Percentiles rank a stretch among this genome's conserved stretches.
These are phyloP conservation scores for Philypnodon macrostomus DNA, from an alignment of 2,797 vertebrate species.

Conservation along the genomic window DNA sequence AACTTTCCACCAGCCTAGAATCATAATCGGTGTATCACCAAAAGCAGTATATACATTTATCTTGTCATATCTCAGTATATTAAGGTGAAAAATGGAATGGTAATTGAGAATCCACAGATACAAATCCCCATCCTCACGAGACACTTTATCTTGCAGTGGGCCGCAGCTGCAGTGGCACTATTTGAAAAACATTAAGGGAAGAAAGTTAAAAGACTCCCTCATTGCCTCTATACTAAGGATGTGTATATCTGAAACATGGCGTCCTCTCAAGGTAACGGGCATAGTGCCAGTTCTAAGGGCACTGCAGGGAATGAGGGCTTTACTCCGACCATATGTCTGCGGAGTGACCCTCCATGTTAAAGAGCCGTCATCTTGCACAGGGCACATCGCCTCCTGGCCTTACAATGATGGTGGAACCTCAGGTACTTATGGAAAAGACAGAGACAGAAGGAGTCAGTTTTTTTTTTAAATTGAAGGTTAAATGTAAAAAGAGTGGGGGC, in stretches of 20 bases:
- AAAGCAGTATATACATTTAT: not conserved
- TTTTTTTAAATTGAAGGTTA: too few relatives aligned
- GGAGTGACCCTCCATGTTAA: slow-evolving; percentile 40
- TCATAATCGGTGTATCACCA: not conserved
- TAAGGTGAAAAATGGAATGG: not conserved
- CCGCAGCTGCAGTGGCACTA: not conserved
- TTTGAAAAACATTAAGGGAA: slow-evolving; percentile 4
- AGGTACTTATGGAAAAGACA: not conserved
- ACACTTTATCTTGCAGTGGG: not conserved
- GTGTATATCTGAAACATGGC: slow-evolving; percentile 8
- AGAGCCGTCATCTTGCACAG: slow-evolving; percentile 19
- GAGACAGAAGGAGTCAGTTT: not conserved
- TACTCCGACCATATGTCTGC: slow-evolving; percentile 30
- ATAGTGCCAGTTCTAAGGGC: slow-evolving; percentile 18
- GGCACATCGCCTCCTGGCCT: not conserved
- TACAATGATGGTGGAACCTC: not conserved
- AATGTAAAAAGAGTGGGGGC: too few relatives aligned
- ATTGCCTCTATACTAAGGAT: slow-evolving; percentile 1
- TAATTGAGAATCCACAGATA: not conserved
- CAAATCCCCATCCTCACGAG: not conserved
- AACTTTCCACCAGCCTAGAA: not conserved
- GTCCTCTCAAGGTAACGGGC: slow-evolving; percentile 43
- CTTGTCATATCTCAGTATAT: not conserved
- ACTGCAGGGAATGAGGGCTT: slow-evolving; percentile 26
- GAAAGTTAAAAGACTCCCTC: slow-evolving; percentile 2